Conservation (phyloP, 2,797 vertebrate species). For the Meriones psammophilus region DNA sequence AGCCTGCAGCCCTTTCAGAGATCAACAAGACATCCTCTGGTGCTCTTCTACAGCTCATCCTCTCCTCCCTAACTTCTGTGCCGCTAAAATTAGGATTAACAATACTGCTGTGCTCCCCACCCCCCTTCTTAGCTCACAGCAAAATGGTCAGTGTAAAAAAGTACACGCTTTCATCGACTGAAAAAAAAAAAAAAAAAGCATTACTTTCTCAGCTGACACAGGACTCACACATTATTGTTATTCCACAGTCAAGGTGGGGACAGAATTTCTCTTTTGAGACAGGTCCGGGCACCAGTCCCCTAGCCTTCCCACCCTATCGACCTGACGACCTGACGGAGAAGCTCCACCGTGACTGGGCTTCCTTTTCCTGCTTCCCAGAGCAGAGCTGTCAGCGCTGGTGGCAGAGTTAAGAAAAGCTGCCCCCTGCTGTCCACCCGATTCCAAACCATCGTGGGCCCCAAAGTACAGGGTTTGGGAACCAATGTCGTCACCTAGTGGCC, state of each 20-base stretch:
- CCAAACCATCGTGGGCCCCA: neutral
- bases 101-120: neutral
- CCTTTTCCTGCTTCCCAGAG: neutral
- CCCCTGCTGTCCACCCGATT: constrained; percentile 60
- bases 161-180: neutral
- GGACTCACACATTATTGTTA: neutral
- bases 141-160: constrained; percentile 34
- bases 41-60: neutral
- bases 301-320: neutral
- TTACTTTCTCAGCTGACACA: constrained; percentile 18
- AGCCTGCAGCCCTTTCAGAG: neutral
- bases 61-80: constrained; percentile 3
- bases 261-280: constrained; percentile 26
- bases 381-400: too few relatives aligned
- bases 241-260: neutral
- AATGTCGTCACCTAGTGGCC: constrained; percentile 65
- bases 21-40: neutral
- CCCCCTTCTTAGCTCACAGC: neutral
- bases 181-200: constrained; percentile 33
- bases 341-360: neutral
- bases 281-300: neutral
- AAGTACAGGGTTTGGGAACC: neutral
- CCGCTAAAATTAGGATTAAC: constrained; percentile 44
- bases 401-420: constrained; percentile 29
- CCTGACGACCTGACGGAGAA: neutral